phyloP scores from a whole-genome alignment of 2,797 vertebrate species.

The Lates japonicus region DNA sequence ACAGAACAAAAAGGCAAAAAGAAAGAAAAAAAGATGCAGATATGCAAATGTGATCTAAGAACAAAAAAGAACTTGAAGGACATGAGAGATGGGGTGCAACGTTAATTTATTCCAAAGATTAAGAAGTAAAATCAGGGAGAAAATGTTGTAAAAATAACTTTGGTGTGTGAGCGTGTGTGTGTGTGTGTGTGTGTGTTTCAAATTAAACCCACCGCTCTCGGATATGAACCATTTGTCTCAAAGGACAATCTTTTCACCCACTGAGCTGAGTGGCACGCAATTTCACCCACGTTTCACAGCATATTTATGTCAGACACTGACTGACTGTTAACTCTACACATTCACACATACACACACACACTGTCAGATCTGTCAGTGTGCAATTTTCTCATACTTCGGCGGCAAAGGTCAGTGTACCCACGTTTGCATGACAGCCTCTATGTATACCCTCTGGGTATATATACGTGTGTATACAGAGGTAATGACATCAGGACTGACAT shows the following conservation, averaged over 20 bases:
- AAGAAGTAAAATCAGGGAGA: conserved; percentile 19
- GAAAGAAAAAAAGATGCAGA: not conserved
- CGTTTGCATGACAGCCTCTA: conserved; percentile 37
- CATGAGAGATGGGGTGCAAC: not conserved
- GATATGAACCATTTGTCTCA: conserved; percentile 6
- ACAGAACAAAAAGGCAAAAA: not conserved
- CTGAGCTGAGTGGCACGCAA: conserved; percentile 26
- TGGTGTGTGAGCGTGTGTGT: not conserved
- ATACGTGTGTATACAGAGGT: conserved; percentile 38
- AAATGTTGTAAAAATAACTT: not conserved
- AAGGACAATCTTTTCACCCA: conserved; percentile 23
- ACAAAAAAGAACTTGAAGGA: conserved; percentile 38
- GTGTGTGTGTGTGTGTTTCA: not conserved
- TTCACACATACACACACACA: conserved; percentile 21
- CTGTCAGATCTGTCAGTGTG: conserved; percentile 18
- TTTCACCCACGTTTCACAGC: conserved; percentile 35
- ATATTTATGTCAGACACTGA: conserved; percentile 37
- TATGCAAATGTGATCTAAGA: conserved; percentile 48
- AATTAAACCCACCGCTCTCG: not conserved
- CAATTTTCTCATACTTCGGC: conserved; percentile 35
- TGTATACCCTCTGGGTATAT: conserved; percentile 25
- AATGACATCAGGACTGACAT: conserved; percentile 80
- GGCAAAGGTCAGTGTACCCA: conserved; percentile 53
- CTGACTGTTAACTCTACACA: conserved; percentile 20
- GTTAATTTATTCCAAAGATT: conserved; percentile 44